phyloP scores from a whole-genome alignment of 1,140 invertebrate genomes.

The Diabrotica virgifera region DNA sequence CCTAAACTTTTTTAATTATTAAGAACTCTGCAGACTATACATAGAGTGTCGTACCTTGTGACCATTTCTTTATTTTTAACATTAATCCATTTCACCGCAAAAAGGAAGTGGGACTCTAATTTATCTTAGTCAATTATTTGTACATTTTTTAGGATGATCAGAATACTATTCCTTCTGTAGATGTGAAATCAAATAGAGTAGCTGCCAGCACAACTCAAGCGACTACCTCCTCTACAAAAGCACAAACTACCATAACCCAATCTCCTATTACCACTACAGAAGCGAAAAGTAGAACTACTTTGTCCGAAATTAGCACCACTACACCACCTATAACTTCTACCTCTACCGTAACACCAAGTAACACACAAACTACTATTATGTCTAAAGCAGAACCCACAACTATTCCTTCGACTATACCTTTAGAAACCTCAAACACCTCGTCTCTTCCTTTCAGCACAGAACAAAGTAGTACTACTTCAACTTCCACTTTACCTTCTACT shows the following conservation, averaged over 20 bases:
- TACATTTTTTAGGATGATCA: conserved; percentile 21
- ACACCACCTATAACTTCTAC: conserved; percentile 22
- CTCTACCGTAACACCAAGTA: conserved; percentile 30
- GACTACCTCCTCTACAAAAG: conserved; percentile 5
- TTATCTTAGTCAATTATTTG: background rate
- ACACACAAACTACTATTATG: background rate
- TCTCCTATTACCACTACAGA: background rate
- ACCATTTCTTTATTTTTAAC: conserved; percentile 14
- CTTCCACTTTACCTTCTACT: too few species aligned
- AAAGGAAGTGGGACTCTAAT: too few species aligned
- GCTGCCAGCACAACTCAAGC: conserved; percentile 13
- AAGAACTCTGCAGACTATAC: too few species aligned
- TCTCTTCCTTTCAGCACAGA: too few species aligned
- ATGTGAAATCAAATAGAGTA: conserved; percentile 16
- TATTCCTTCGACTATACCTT: too few species aligned
- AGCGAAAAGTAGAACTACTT: conserved; percentile 11
- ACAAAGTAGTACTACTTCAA: too few species aligned
- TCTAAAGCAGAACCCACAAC: too few species aligned
- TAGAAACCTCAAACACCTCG: too few species aligned
- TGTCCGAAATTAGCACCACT: conserved; percentile 18
- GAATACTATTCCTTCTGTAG: conserved; percentile 21
- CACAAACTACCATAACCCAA: conserved; percentile 6
- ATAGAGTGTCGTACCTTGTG: background rate
- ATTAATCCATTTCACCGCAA: too few species aligned
- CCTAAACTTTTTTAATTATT: too few species aligned